These are phyloP conservation scores for Calephelis perditalis DNA, from an alignment of 2,888 invertebrate species.

Conservation along the genomic window DNA sequence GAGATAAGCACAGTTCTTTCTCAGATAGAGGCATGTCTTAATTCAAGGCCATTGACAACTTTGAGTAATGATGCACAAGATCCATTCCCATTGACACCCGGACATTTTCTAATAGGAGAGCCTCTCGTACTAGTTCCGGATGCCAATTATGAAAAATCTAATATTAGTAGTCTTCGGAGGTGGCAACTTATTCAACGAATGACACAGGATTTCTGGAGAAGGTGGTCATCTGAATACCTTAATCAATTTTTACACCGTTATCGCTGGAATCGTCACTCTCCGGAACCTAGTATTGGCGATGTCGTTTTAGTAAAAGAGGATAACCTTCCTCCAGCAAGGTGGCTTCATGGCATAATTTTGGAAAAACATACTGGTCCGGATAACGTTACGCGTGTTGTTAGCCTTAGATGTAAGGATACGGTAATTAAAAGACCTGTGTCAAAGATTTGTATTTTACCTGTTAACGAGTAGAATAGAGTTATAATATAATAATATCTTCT, in stretches of 20 bases:
- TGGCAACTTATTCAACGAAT: conserved; percentile 29
- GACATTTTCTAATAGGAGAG: conserved; percentile 30
- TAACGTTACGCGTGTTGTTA: background rate
- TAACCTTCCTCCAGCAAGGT: conserved; percentile 20
- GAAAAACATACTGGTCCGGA: conserved; percentile 18
- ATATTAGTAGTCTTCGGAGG: conserved; percentile 21
- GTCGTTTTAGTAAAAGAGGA: conserved; percentile 28
- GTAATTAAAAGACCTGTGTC: background rate
- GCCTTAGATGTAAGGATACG: background rate
- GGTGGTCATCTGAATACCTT: conserved; percentile 28
- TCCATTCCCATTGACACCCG: conserved; percentile 26
- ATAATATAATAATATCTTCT: no score
- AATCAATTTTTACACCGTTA: conserved; percentile 24
- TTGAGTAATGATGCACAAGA: conserved; percentile 20
- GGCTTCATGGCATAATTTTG: conserved; percentile 24
- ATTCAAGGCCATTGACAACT: conserved; percentile 24
- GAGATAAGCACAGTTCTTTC: conserved; percentile 24
- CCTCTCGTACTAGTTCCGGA: conserved; percentile 24
- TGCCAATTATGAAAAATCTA: conserved; percentile 21
- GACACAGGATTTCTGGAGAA: conserved; percentile 27
- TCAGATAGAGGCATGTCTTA: conserved; percentile 30
- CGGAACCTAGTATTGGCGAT: conserved; percentile 26
- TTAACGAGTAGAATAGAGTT: background rate
- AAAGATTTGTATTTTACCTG: background rate
- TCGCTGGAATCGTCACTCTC: conserved; percentile 20